Evolutionary conservation across 2,888 invertebrate species (phyloP).

Genomic region (Caenorhabditis parvicauda): DNA sequence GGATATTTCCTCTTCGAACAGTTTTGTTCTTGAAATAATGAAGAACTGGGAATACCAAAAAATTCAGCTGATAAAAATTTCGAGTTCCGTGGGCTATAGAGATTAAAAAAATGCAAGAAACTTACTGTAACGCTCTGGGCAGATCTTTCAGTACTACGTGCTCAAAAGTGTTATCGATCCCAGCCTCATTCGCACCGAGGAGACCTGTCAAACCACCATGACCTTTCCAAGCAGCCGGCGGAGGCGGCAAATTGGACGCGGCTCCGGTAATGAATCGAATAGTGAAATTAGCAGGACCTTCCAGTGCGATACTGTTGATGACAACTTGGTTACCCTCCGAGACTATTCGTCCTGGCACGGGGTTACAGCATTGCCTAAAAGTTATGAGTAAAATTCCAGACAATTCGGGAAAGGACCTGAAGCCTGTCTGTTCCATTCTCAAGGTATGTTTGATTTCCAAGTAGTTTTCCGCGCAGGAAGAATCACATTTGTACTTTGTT

Average conservation of each 20-base stretch:
- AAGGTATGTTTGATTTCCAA: conserved; percentile 40
- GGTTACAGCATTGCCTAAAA: conserved; percentile 46
- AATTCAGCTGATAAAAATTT: too few relatives aligned
- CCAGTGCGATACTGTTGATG: conserved; percentile 27
- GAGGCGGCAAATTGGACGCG: conserved; percentile 20
- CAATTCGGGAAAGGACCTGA: conserved; percentile 15
- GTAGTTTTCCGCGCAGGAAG: conserved; percentile 45
- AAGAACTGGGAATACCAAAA: too few relatives aligned
- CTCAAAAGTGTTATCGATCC: conserved; percentile 49
- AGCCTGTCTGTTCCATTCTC: conserved; percentile 43
- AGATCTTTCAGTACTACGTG: conserved; percentile 39
- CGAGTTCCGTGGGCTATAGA: too few relatives aligned
- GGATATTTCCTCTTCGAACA: background rate
- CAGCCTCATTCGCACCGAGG: conserved; percentile 39
- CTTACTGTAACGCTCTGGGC: conserved; percentile 22
- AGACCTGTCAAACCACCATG: conserved; percentile 42
- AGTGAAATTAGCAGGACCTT: conserved; percentile 41
- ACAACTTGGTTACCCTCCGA: conserved; percentile 37
- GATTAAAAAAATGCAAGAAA: background rate
- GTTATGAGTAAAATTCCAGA: background rate
- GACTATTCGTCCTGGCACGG: conserved; percentile 39
- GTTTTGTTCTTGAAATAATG: too few relatives aligned
- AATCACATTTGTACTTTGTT: conserved; percentile 39
- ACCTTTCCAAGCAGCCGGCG: conserved; percentile 45
- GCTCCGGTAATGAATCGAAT: conserved; percentile 40